phyloP scores from a whole-genome alignment of 2,797 vertebrate genomes.

The Ammospiza maritima region DNA sequence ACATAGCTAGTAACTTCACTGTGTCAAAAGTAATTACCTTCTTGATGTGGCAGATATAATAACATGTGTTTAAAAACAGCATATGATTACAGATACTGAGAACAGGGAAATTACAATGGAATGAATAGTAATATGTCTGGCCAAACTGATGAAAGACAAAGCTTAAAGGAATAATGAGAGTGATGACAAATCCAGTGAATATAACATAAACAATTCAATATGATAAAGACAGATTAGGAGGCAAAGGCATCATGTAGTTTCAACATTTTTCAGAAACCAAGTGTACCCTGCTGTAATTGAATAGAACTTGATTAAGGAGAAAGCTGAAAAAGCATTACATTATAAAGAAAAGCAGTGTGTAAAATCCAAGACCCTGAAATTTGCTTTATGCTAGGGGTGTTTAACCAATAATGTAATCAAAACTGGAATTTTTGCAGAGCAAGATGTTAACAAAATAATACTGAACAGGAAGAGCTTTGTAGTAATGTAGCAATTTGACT shows the following conservation, averaged over 20 bases:
- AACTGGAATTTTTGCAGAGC: not conserved
- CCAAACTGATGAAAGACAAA: not conserved
- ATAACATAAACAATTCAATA: not conserved
- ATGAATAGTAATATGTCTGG: constrained; percentile 17
- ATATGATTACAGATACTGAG: not conserved
- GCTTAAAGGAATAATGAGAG: constrained; percentile 6
- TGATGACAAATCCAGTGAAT: not conserved
- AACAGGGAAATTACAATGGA: not conserved
- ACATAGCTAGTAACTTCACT: not conserved
- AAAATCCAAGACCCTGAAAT: not conserved
- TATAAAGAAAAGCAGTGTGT: not conserved
- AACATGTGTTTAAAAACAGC: not conserved
- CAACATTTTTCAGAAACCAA: not conserved
- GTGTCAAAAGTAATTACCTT: not conserved
- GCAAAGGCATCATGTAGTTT: not conserved
- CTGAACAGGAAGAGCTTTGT: not conserved
- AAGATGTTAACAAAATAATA: not conserved
- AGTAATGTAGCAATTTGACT: not conserved
- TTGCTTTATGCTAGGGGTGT: not conserved
- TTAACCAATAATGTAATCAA: not conserved
- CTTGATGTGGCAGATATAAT: not conserved
- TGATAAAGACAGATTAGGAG: not conserved
- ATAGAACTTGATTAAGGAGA: not conserved
- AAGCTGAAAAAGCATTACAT: not conserved
- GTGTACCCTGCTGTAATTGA: not conserved